Conservation (phyloP, 2,888 invertebrate species). For the Dasysyrphus albostriatus region DNA sequence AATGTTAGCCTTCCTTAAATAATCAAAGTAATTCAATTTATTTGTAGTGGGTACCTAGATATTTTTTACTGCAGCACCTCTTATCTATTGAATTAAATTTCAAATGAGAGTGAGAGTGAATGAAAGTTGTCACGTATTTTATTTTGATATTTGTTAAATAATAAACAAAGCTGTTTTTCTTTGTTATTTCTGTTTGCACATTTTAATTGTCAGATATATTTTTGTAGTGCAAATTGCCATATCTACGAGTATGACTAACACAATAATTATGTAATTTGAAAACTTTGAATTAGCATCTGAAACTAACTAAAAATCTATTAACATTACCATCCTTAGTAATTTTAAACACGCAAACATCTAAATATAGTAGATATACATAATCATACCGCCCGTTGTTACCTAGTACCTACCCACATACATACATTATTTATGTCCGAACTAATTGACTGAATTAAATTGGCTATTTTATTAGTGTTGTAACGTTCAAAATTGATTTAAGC, state of each 20-base stretch:
- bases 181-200: neutral
- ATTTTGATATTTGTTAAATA: neutral
- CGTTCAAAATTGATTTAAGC: conserved; percentile 68
- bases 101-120: neutral
- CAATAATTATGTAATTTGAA: neutral
- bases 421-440: conserved; percentile 24
- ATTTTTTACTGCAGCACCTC: too few species aligned
- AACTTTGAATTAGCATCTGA: neutral
- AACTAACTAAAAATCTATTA: neutral
- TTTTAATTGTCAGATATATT: neutral
- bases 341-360: too few species aligned
- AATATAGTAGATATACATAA: too few species aligned
- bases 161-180: neutral
- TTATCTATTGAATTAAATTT: too few species aligned
- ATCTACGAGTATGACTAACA: neutral
- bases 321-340: neutral
- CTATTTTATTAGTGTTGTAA: conserved; percentile 42
- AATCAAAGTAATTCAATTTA: too few species aligned
- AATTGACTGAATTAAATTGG: conserved; percentile 67
- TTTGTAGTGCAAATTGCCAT: neutral
- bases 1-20: too few species aligned
- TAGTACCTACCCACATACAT: neutral
- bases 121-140: neutral
- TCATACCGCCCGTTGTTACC: too few species aligned
- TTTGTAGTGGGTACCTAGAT: too few species aligned